phyloP scores from a whole-genome alignment of 30 jellyfish, hydroid and myxozoan genomes.

The Cassiopea xamachana region DNA sequence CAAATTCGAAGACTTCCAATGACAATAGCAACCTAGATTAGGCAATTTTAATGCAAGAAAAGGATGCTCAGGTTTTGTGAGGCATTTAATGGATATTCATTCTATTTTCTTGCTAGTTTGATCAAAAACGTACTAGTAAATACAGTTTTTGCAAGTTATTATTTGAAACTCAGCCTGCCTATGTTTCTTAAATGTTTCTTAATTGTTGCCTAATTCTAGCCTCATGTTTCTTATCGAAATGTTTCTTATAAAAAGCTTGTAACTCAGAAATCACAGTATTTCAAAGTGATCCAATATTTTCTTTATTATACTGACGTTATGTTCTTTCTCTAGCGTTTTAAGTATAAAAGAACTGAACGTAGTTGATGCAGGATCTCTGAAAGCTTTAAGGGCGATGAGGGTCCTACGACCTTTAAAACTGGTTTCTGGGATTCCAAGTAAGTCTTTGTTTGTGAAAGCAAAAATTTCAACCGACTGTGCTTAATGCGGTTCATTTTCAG shows the following conservation, averaged over 20 bases:
- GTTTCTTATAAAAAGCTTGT: not conserved
- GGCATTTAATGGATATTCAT: too few relatives aligned
- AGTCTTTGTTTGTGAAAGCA: constrained; percentile 31
- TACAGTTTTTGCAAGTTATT: too few relatives aligned
- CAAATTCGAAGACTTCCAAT: too few relatives aligned
- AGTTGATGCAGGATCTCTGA: constrained; percentile 86
- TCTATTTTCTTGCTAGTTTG: too few relatives aligned
- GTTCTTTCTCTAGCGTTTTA: constrained; percentile 79
- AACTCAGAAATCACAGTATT: not conserved
- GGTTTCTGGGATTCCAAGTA: constrained; percentile 99
- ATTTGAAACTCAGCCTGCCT: too few relatives aligned
- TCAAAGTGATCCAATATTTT: not conserved
- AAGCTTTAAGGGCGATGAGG: constrained; percentile 94
- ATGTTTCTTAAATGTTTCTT: too few relatives aligned
- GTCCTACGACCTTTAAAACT: constrained; percentile 96
- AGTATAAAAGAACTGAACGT: constrained; percentile 90
- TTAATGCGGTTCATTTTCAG: not conserved
- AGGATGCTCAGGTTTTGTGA: too few relatives aligned
- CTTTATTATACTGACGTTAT: not conserved
- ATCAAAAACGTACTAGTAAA: too few relatives aligned
- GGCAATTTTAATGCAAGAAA: too few relatives aligned
- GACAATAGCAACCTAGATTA: too few relatives aligned
- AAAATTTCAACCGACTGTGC: not conserved
- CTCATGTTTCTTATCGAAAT: too few relatives aligned
- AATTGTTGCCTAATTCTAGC: too few relatives aligned